Evolutionary conservation across 2,113 vertebrate species (phyloP), one percentile per base, ranked within the genome.

Genomic region (Martes martes): DNA sequence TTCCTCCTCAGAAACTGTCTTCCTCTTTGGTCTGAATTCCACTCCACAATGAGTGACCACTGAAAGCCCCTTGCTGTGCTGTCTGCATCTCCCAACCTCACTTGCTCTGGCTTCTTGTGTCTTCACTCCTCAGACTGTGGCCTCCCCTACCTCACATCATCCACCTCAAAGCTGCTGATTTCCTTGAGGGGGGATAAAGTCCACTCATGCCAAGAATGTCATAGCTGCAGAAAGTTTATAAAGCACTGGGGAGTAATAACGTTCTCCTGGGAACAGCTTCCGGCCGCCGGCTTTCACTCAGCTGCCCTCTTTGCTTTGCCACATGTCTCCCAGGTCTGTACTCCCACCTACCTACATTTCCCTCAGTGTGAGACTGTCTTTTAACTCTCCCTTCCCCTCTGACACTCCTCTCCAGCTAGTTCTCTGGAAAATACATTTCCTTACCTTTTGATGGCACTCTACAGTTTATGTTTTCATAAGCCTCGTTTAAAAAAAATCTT

Each of bases 391-490:
- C 26, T 33, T 67, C 73, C 5, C 33, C 14, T 78, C 26, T 88
- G 55, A 71, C 18, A 52, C 50, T 45, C 50, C 61, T 93, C 13
- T 42, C 31, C 11, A 23, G 55, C 45, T 59, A 18, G 26, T 93
- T 76, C 36, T 76, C 23, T 74, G 52, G 26, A 76, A 94, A 87
- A 79, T 21, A 81, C 18, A n/a, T 36, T 45, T 39, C 47, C 59
- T 23, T 89, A 69, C 50, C 26, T 61, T 76, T 86, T 45, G 39
- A 31, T n/a, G 74, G 57, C 11, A 45, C 19, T 89, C 76, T 59
- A 52, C 28, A 59, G 45, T 73, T 86, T 45, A 85, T 59, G 8
- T 26, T 57, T 93, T 65, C 45, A 85, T 82, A 89, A 83, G 26
- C 33, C 16, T 93, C 4, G 8, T 33, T 50, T 16, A 47, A 2